Evolutionary conservation across 1,140 invertebrate genomes (phyloP).

Genomic region (Wiebesia pumilae): DNA sequence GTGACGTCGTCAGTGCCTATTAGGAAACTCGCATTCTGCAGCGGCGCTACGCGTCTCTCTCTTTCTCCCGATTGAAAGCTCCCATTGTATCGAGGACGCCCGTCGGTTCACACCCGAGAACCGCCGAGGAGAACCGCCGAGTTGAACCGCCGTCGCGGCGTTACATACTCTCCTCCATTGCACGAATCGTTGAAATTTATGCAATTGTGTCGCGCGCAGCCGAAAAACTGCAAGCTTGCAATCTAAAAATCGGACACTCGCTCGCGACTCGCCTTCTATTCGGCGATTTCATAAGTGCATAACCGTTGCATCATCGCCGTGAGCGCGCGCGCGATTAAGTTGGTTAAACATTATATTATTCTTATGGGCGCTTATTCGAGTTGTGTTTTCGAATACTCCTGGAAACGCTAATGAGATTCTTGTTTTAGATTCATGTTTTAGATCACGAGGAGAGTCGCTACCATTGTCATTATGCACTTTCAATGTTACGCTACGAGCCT

Average conservation of each 20-base stretch:
- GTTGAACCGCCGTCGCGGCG: slow-evolving; percentile 12
- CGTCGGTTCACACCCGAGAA: background rate
- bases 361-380: background rate
- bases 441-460: background rate
- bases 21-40: slow-evolving; percentile 5
- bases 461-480: no score
- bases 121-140: no score
- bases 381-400: background rate
- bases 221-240: slow-evolving; percentile 43
- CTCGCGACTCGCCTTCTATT: slow-evolving; percentile 38
- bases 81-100: background rate
- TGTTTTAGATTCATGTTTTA: background rate
- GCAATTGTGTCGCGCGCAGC: slow-evolving; percentile 29
- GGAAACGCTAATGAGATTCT: background rate
- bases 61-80: background rate
- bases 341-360: slow-evolving; percentile 6
- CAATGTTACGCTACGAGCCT: no score
- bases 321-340: background rate
- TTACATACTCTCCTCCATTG: background rate
- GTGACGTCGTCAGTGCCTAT: slow-evolving; percentile 29
- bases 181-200: slow-evolving; percentile 40
- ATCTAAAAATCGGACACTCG: slow-evolving; percentile 25
- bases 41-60: background rate
- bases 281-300: slow-evolving; percentile 38
- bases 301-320: slow-evolving; percentile 22